Percentiles rank a stretch among this genome's conserved stretches.
Evolutionary conservation across 2,113 vertebrate species (phyloP).

Genomic region (Lonchura striata): DNA sequence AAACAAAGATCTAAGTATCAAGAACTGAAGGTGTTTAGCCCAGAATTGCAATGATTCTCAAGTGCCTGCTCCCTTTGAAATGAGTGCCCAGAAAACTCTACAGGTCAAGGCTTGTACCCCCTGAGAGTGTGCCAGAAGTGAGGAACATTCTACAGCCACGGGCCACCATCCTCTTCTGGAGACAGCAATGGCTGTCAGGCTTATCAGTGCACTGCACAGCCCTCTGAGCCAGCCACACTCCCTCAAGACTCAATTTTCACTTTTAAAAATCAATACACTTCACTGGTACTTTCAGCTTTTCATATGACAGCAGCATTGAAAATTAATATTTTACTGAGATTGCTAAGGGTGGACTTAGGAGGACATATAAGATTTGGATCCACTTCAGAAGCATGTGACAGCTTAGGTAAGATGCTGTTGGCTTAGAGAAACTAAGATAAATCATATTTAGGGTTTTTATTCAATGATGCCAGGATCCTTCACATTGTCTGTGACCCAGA

Average conservation of each 20-base stretch:
- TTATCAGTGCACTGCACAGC: background rate
- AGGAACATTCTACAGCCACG: background rate
- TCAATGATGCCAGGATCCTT: background rate
- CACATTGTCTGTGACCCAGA: background rate
- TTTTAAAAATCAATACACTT: background rate
- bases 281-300: background rate
- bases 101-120: background rate
- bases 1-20: background rate
- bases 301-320: background rate
- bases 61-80: background rate
- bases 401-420: background rate
- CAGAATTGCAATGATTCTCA: background rate
- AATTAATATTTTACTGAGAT: background rate
- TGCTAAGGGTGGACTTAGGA: background rate
- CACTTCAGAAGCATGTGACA: background rate
- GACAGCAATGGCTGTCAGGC: background rate
- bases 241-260: background rate
- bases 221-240: background rate
- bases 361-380: background rate
- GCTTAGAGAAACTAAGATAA: background rate
- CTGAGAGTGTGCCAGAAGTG: background rate
- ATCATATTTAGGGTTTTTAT: background rate
- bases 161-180: background rate
- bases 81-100: background rate
- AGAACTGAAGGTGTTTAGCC: background rate